phyloP scores from a whole-genome alignment of 2,113 vertebrate genomes.

The Calyptomena viridis region DNA sequence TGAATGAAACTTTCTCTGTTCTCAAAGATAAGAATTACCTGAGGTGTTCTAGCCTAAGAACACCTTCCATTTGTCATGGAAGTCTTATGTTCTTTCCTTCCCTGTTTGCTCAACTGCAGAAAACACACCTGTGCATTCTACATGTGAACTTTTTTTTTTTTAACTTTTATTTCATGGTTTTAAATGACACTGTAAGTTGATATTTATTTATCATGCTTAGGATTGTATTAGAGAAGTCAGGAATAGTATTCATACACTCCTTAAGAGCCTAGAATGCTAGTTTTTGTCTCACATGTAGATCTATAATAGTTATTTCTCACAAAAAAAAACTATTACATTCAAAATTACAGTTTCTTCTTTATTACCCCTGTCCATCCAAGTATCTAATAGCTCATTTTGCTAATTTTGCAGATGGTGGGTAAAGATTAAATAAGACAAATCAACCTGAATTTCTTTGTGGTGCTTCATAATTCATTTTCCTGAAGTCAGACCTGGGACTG shows the following conservation, averaged over 20 bases:
- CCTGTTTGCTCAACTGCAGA: background rate
- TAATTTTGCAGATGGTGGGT: background rate
- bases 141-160: background rate
- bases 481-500: background rate
- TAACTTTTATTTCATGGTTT: background rate
- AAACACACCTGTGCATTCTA: background rate
- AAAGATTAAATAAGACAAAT: conserved; percentile 1
- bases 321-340: background rate
- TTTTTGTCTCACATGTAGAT: background rate
- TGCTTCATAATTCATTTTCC: background rate
- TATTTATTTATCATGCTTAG: background rate
- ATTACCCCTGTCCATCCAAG: background rate
- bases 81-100: background rate
- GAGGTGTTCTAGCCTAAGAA: background rate
- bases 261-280: background rate
- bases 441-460: background rate
- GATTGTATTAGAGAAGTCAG: background rate
- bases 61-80: background rate
- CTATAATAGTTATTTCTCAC: background rate
- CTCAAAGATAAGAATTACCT: background rate
- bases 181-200: background rate
- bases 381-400: background rate
- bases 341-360: background rate
- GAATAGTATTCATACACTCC: background rate
- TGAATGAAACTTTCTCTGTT: background rate